phyloP scores from a whole-genome alignment of 1,140 invertebrate genomes.

The Macrosteles quadrilineatus region DNA sequence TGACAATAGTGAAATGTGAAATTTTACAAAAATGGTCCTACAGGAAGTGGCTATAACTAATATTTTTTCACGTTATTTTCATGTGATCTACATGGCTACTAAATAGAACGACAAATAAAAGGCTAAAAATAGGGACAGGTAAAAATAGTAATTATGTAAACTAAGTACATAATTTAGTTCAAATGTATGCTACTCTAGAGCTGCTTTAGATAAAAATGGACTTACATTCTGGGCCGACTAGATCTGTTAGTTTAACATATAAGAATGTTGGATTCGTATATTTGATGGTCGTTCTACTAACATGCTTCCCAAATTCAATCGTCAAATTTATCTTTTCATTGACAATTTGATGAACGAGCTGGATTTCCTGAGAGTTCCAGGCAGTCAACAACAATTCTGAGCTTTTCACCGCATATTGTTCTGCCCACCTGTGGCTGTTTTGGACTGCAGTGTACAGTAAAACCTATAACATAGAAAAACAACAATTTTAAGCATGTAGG shows the following conservation, averaged over 20 bases:
- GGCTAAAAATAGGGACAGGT: too few species aligned
- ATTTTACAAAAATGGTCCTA: too few species aligned
- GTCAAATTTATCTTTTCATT: constrained; percentile 12
- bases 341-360: constrained; percentile 3
- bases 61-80: too few species aligned
- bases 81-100: too few species aligned
- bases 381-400: not conserved
- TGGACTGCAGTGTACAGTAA: constrained; percentile 16
- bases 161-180: too few species aligned
- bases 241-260: constrained; percentile 14
- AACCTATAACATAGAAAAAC: constrained; percentile 23
- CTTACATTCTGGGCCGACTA: constrained; percentile 35
- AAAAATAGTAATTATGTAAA: too few species aligned
- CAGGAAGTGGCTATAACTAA: too few species aligned
- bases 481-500: not conserved
- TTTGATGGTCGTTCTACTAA: constrained; percentile 10
- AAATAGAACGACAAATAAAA: too few species aligned
- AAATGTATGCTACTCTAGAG: too few species aligned
- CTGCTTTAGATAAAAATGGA: too few species aligned
- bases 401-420: not conserved
- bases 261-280: constrained; percentile 20
- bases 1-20: too few species aligned
- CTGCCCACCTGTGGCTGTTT: not conserved
- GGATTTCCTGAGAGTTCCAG: not conserved
- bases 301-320: constrained; percentile 5